These are phyloP conservation scores for Drosophila nasuta DNA, from an alignment of 1,140 invertebrate species.

Conservation along the genomic window DNA sequence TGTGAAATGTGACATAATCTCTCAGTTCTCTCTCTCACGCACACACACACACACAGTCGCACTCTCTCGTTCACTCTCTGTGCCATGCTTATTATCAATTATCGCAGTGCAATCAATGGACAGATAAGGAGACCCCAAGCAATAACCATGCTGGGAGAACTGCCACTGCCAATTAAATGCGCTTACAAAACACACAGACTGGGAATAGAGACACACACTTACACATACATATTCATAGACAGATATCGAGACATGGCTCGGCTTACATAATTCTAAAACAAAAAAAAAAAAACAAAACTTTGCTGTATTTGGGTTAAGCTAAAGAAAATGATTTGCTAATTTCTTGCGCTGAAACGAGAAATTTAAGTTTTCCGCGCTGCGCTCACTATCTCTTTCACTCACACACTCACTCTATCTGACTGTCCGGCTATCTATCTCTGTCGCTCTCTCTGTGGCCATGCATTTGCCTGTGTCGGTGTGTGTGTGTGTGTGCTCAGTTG, in stretches of 20 bases:
- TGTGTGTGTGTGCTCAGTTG: conserved; percentile 65
- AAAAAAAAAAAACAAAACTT: conserved; percentile 47
- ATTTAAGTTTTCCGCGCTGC: conserved; percentile 79
- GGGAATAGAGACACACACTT: conserved; percentile 46
- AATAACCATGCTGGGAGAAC: conserved; percentile 31
- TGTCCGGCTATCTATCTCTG: conserved; percentile 25
- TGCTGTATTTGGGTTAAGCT: conserved; percentile 79
- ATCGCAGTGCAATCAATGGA: conserved; percentile 47
- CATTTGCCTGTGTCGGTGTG: conserved; percentile 12
- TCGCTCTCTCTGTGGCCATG: conserved; percentile 23
- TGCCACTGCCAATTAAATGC: conserved; percentile 34
- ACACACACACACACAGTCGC: neutral
- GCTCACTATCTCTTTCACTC: conserved; percentile 6
- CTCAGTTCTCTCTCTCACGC: conserved; percentile 26
- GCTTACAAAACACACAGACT: conserved; percentile 39
- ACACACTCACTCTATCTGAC: neutral
- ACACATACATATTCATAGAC: conserved; percentile 42
- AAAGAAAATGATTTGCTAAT: conserved; percentile 81
- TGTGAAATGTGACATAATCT: conserved; percentile 65
- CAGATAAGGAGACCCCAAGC: conserved; percentile 50
- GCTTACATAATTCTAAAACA: conserved; percentile 78
- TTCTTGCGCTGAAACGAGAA: conserved; percentile 80
- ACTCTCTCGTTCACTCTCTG: conserved; percentile 19
- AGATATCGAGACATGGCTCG: conserved; percentile 38
- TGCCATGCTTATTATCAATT: conserved; percentile 43